phyloP scores from a whole-genome alignment of 2,113 vertebrate genomes.

The Cichladusa arquata region DNA sequence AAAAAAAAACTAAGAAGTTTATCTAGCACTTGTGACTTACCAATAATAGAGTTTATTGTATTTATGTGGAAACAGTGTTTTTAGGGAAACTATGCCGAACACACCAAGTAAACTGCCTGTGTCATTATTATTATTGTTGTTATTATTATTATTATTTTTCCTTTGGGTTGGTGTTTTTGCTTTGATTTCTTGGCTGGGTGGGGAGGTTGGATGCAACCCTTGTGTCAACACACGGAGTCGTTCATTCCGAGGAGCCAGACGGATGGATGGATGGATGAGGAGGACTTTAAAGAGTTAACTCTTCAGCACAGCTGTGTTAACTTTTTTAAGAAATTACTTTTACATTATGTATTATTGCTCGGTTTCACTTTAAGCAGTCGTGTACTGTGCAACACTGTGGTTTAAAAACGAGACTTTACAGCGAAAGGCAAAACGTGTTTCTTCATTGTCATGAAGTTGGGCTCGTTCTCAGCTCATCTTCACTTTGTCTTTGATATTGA shows the following conservation, averaged over 20 bases:
- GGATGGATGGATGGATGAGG: neutral
- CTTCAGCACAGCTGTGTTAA: constrained; percentile 53
- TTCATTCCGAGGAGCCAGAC: neutral
- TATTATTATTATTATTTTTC: constrained; percentile 23
- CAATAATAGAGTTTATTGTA: constrained; percentile 81
- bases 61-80: constrained; percentile 87
- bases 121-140: neutral
- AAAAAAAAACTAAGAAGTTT: constrained; percentile 61
- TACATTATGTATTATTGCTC: constrained; percentile 23
- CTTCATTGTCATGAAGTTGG: constrained; percentile 63
- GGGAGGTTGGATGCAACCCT: constrained; percentile 15
- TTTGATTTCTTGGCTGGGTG: constrained; percentile 28
- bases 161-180: constrained; percentile 19
- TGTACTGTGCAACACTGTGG: constrained; percentile 64
- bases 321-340: constrained; percentile 49
- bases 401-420: constrained; percentile 51
- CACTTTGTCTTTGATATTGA: constrained; percentile 85
- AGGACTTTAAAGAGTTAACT: constrained; percentile 39
- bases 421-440: constrained; percentile 45
- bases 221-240: neutral
- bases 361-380: constrained; percentile 61
- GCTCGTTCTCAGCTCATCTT: constrained; percentile 76
- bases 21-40: constrained; percentile 88
- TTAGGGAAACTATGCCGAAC: constrained; percentile 72
- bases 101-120: constrained; percentile 69